Percentiles rank a stretch among this genome's conserved stretches.
Evolutionary conservation across 2,797 vertebrate species (phyloP).

Genomic region (Dallia pectoralis): DNA sequence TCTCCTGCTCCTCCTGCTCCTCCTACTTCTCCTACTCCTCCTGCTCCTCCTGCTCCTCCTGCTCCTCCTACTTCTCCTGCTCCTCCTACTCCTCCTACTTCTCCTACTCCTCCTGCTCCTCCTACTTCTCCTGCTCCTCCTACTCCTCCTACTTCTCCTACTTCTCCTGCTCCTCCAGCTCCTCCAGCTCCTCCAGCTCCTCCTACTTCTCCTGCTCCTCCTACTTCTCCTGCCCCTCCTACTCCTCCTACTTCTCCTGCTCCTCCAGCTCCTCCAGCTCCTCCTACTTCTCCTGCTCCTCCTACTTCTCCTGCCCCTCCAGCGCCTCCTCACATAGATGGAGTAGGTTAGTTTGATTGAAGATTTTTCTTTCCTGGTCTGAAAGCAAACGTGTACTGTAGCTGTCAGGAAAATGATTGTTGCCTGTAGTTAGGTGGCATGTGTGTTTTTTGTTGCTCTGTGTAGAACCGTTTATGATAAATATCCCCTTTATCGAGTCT

Average conservation of each 20-base stretch:
- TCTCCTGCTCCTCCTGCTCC: too few relatives aligned
- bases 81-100: not conserved
- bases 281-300: not conserved
- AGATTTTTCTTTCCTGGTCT: not conserved
- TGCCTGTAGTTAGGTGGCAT: not conserved
- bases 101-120: too few relatives aligned
- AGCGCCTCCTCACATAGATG: not conserved
- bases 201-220: too few relatives aligned
- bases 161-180: not conserved
- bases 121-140: not conserved
- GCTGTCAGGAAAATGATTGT: not conserved
- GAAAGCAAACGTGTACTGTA: not conserved
- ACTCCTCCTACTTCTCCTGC: not conserved
- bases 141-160: not conserved
- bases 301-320: not conserved
- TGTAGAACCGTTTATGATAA: not conserved
- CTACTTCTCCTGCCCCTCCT: not conserved
- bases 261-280: not conserved
- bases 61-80: not conserved
- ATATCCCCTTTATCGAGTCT: conserved; percentile 9
- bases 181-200: too few relatives aligned
- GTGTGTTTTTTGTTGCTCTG: not conserved
- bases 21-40: not conserved
- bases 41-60: not conserved
- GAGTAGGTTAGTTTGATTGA: not conserved